Percentiles rank a stretch among this genome's conserved stretches.
phyloP scores from a whole-genome alignment of 2,797 vertebrate species.

The Serranus cabrilla region DNA sequence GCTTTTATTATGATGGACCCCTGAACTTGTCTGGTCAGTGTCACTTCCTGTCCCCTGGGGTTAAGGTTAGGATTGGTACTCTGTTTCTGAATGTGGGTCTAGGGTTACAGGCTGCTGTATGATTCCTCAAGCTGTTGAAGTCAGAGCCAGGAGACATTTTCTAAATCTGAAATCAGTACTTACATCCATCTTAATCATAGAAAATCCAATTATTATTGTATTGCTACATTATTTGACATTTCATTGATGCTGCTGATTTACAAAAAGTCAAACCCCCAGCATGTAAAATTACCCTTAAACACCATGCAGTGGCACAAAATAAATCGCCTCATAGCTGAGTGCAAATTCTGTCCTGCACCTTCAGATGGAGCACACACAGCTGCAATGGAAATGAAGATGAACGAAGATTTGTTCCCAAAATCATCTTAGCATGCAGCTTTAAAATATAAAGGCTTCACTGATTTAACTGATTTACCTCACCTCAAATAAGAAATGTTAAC shows the following conservation, averaged over 20 bases:
- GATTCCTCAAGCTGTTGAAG: conserved; percentile 8
- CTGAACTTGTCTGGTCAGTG: conserved; percentile 18
- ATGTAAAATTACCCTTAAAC: conserved; percentile 6
- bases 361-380: conserved; percentile 16
- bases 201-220: conserved; percentile 27
- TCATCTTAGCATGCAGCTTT: conserved; percentile 35
- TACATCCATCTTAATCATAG: conserved; percentile 1
- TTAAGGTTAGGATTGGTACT: conserved; percentile 4
- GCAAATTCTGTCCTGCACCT: conserved; percentile 12
- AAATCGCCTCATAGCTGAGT: conserved; percentile 31
- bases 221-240: conserved; percentile 32
- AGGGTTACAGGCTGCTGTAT: neutral
- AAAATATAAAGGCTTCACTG: conserved; percentile 13
- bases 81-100: conserved; percentile 9
- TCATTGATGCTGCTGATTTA: conserved; percentile 22
- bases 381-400: conserved; percentile 22
- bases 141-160: conserved; percentile 4
- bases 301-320: conserved; percentile 21
- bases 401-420: conserved; percentile 27
- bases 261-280: conserved; percentile 19
- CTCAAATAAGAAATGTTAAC: neutral
- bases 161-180: neutral
- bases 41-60: conserved; percentile 29
- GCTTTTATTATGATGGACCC: conserved; percentile 10
- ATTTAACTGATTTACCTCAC: neutral